Conservation (phyloP, 1,140 invertebrate genomes). For the Sycobia sp. region DNA sequence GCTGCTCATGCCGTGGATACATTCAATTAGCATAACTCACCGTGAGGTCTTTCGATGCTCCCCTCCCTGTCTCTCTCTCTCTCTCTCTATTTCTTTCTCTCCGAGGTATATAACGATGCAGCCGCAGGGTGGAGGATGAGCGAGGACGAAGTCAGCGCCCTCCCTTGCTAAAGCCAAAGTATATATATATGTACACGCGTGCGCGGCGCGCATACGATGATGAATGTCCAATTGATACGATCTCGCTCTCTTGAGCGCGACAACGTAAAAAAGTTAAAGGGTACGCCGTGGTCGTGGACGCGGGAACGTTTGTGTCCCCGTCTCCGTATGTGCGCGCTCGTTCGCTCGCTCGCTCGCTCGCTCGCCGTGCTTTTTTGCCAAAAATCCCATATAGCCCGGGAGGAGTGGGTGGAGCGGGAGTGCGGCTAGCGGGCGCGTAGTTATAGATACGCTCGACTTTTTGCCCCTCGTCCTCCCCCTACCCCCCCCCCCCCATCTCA, state of each 20-base stretch:
- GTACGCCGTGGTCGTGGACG: neutral
- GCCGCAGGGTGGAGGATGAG: neutral
- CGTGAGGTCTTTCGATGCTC: conserved; percentile 26
- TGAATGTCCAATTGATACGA: conserved; percentile 24
- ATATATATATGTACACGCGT: conserved; percentile 6
- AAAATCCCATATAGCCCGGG: neutral
- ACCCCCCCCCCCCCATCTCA: neutral
- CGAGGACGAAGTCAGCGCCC: neutral
- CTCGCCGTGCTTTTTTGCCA: neutral
- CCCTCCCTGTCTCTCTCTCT: neutral
- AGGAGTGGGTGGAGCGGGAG: too few species aligned
- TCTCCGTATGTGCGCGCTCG: neutral
- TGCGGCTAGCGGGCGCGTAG: neutral
- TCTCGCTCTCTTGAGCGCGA: too few species aligned
- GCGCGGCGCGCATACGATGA: conserved; percentile 5
- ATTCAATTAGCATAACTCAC: conserved; percentile 58
- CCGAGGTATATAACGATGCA: neutral
- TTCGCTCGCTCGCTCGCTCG: neutral
- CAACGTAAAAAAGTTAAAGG: conserved; percentile 25
- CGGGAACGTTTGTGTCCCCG: neutral
- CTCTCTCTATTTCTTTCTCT: neutral
- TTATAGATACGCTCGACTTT: neutral
- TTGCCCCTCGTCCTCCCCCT: too few species aligned
- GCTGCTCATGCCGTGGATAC: conserved; percentile 38
- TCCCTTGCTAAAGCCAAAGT: conserved; percentile 13